Conservation (phyloP, 2,888 invertebrate genomes). For the Callyntrura guangdongensis region DNA sequence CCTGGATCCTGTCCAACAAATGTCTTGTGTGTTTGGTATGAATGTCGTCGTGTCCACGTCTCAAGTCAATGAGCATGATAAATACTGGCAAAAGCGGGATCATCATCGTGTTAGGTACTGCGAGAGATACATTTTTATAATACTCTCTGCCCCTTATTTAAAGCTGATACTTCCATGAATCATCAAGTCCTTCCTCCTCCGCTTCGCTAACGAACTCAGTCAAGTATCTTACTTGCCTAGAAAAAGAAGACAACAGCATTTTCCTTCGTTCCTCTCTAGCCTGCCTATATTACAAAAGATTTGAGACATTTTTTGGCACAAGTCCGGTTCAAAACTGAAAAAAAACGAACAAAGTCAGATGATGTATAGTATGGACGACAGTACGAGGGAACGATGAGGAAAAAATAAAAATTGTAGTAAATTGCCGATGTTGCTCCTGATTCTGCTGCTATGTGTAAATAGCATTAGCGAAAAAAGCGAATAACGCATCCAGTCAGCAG, state of each 20-base stretch:
- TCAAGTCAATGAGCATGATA: conserved; percentile 17
- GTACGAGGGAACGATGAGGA: not conserved
- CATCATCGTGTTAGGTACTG: too few relatives aligned
- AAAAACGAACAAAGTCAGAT: not conserved
- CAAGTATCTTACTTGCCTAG: too few relatives aligned
- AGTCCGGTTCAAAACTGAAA: not conserved
- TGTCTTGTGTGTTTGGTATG: too few relatives aligned
- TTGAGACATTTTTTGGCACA: too few relatives aligned
- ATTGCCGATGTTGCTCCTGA: too few relatives aligned
- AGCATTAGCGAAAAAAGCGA: too few relatives aligned
- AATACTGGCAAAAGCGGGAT: not conserved
- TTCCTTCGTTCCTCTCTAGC: too few relatives aligned
- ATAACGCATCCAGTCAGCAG: too few relatives aligned
- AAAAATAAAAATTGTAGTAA: not conserved
- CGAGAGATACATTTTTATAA: not conserved
- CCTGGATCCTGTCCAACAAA: conserved; percentile 63
- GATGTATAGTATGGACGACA: not conserved
- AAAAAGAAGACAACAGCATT: too few relatives aligned
- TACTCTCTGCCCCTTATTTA: not conserved
- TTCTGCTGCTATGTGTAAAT: too few relatives aligned
- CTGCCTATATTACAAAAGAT: too few relatives aligned
- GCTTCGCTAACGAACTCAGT: not conserved
- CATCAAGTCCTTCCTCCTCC: not conserved
- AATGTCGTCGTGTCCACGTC: not conserved
- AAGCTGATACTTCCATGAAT: not conserved